A percentile compares a stretch with the other conserved stretches of the same genome.
Conservation (phyloP, 1,140 invertebrate genomes). For the Atta texana region DNA sequence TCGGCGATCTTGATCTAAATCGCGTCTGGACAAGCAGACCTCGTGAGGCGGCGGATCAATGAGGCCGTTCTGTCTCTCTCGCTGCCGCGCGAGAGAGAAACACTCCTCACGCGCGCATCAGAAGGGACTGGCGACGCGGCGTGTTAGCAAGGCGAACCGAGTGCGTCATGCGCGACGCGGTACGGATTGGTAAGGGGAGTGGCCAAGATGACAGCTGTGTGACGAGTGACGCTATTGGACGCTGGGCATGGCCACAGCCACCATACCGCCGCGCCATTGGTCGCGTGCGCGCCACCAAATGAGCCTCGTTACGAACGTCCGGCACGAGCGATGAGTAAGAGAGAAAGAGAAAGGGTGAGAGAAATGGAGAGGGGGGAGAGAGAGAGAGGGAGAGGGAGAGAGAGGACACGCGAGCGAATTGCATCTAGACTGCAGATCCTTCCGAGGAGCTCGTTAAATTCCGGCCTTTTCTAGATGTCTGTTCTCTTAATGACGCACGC, state of each 20-base stretch:
- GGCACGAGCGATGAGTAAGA: conserved; percentile 33
- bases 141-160: conserved; percentile 63
- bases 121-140: conserved; percentile 78
- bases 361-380: too few relatives aligned
- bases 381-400: background rate
- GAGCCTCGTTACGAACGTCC: conserved; percentile 70
- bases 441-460: conserved; percentile 62
- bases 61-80: conserved; percentile 65
- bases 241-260: conserved; percentile 74
- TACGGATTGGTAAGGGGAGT: conserved; percentile 74
- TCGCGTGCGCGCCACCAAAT: conserved; percentile 61
- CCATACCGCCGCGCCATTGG: conserved; percentile 74
- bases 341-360: background rate
- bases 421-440: conserved; percentile 59
- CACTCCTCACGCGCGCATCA: conserved; percentile 81
- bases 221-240: conserved; percentile 68
- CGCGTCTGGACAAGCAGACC: background rate
- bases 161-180: conserved; percentile 75
- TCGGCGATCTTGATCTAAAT: conserved; percentile 39
- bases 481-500: conserved; percentile 56
- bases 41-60: conserved; percentile 33
- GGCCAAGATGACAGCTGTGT: conserved; percentile 62
- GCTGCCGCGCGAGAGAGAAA: conserved; percentile 67
- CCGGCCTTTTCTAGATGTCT: conserved; percentile 54
- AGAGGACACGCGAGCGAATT: conserved; percentile 46